Evolutionary conservation across 2,113 vertebrate genomes (phyloP).

Genomic region (Charadrius vociferus): DNA sequence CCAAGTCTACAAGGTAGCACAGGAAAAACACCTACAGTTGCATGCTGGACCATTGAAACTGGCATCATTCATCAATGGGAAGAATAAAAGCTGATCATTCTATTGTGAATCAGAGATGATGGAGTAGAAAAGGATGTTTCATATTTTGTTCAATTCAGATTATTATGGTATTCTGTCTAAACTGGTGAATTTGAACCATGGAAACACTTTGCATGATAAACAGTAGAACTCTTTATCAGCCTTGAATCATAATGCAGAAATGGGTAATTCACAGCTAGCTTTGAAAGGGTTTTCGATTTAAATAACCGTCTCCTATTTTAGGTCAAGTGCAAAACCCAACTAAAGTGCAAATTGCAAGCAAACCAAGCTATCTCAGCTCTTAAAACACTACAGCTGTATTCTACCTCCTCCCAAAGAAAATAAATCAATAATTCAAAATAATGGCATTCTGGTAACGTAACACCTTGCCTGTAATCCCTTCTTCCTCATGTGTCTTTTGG

Average conservation of each 20-base stretch:
- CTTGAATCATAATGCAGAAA: conserved; percentile 25
- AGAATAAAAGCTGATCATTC: conserved; percentile 24
- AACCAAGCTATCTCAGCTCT: neutral
- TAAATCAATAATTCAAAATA: neutral
- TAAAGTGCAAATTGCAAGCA: neutral
- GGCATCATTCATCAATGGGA: neutral
- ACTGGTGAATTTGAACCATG: conserved; percentile 4
- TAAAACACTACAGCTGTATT: neutral
- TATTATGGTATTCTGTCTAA: neutral
- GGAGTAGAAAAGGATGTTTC: neutral
- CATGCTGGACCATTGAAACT: neutral
- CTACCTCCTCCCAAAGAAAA: neutral
- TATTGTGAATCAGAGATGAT: neutral
- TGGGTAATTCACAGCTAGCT: neutral
- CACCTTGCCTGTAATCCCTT: neutral
- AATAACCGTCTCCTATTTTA: neutral
- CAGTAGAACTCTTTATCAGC: neutral
- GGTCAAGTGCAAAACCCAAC: conserved; percentile 15
- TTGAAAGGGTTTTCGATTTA: neutral
- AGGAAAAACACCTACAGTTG: neutral
- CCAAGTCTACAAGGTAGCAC: neutral
- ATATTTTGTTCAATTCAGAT: conserved; percentile 17
- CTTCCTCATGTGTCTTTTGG: neutral
- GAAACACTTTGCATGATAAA: conserved; percentile 21
- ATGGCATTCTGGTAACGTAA: neutral